Conservation (phyloP, 2,888 invertebrate genomes). For the Drosophila mimica region DNA sequence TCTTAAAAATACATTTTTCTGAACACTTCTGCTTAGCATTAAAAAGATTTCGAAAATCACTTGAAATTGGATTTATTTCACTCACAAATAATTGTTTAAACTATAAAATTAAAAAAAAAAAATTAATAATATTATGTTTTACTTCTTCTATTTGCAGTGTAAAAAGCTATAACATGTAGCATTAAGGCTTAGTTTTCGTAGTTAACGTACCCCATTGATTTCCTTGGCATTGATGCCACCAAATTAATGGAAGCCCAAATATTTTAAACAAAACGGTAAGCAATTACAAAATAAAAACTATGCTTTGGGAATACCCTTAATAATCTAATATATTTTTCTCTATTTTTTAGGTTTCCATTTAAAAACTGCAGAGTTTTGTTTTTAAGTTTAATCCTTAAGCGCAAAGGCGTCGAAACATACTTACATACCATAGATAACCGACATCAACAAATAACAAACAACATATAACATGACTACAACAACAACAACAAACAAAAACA, state of each 20-base stretch:
- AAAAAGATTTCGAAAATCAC: conserved; percentile 8
- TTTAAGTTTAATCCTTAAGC: conserved; percentile 41
- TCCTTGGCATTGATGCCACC: conserved; percentile 69
- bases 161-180: conserved; percentile 75
- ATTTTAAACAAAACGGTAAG: conserved; percentile 77
- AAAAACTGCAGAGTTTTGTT: conserved; percentile 55
- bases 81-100: not conserved
- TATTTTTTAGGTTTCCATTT: conserved; percentile 66
- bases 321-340: not conserved
- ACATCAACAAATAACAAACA: conserved; percentile 47
- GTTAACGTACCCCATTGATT: conserved; percentile 71
- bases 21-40: not conserved
- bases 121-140: conserved; percentile 8
- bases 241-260: conserved; percentile 65
- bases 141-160: conserved; percentile 65
- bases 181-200: conserved; percentile 77
- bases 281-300: not conserved
- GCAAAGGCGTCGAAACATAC: conserved; percentile 30
- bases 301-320: not conserved
- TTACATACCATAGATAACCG: conserved; percentile 55
- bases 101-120: not conserved
- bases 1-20: not conserved
- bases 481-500: conserved; percentile 19
- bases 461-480: conserved; percentile 25
- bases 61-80: conserved; percentile 3